Percentiles rank a stretch among this genome's conserved stretches.
Evolutionary conservation across 2,797 vertebrate genomes (phyloP).

Genomic region (Ciconia nigra): DNA sequence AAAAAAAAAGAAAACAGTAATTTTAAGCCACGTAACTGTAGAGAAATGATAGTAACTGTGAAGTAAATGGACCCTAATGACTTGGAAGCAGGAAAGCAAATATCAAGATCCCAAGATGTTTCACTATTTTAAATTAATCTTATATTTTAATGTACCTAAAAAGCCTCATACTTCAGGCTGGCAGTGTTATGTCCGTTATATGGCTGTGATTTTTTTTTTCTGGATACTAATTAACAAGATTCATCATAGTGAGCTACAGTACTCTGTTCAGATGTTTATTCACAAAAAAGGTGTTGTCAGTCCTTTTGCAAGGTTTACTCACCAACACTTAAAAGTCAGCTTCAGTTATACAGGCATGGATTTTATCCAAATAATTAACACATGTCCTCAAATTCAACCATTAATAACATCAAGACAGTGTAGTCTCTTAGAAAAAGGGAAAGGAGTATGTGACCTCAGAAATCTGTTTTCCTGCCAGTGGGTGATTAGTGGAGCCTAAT

Average conservation of each 20-base stretch:
- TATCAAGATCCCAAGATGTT: neutral
- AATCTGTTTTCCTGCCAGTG: neutral
- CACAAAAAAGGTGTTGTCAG: neutral
- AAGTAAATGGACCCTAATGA: neutral
- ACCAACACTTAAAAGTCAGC: neutral
- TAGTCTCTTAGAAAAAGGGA: neutral
- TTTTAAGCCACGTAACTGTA: neutral
- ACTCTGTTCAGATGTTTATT: neutral
- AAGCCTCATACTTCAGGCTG: accelerated
- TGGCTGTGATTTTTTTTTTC: neutral
- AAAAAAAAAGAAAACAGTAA: neutral
- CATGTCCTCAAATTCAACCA: neutral
- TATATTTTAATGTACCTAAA: neutral
- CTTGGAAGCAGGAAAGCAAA: neutral
- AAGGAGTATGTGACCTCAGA: neutral
- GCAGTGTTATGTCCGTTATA: neutral
- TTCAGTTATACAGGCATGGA: neutral
- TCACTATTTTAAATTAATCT: neutral
- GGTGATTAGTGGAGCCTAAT: neutral
- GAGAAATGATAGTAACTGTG: neutral
- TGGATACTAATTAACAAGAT: neutral
- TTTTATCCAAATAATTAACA: neutral
- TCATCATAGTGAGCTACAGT: neutral
- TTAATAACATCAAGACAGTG: neutral
- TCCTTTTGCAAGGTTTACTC: neutral